Percentiles rank a stretch among this genome's conserved stretches.
These are phyloP conservation scores for Butastur rufipennis DNA, from an alignment of 2,113 vertebrate genomes.

Conservation along the genomic window DNA sequence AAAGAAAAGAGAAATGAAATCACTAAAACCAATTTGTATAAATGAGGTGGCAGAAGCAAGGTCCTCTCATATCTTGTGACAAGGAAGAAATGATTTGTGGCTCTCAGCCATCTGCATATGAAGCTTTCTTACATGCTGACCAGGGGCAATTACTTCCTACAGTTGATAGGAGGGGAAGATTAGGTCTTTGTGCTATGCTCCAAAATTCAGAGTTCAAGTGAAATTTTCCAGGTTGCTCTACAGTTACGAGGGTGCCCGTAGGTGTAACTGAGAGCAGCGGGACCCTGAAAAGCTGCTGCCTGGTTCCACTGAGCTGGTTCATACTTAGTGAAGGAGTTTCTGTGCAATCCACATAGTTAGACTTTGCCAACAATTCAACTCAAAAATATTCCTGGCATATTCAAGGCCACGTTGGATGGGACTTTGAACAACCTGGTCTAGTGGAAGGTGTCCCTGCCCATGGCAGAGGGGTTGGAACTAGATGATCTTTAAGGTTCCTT, in stretches of 20 bases:
- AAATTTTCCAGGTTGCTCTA: background rate
- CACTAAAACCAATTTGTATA: background rate
- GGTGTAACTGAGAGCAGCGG: background rate
- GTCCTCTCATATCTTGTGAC: background rate
- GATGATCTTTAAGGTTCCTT: no score
- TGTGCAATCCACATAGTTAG: background rate
- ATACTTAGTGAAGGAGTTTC: background rate
- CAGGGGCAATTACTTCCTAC: background rate
- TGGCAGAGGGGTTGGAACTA: no score
- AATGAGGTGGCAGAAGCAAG: background rate
- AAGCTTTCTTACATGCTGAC: background rate
- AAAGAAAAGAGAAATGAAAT: background rate
- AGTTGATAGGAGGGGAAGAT: background rate
- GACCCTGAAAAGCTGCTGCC: background rate
- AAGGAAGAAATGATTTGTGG: background rate
- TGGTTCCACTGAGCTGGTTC: background rate
- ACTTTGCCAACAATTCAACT: background rate
- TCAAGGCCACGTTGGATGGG: no score
- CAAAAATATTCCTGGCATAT: background rate
- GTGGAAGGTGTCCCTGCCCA: no score
- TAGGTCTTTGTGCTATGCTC: background rate
- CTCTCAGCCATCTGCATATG: background rate
- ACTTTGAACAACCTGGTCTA: no score
- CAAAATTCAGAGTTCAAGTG: background rate
- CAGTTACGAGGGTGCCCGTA: accelerated